A percentile compares a stretch with the other conserved stretches of the same genome.
phyloP scores from a whole-genome alignment of 1,140 invertebrate genomes.

The Brachionus asplanchnoidis region DNA sequence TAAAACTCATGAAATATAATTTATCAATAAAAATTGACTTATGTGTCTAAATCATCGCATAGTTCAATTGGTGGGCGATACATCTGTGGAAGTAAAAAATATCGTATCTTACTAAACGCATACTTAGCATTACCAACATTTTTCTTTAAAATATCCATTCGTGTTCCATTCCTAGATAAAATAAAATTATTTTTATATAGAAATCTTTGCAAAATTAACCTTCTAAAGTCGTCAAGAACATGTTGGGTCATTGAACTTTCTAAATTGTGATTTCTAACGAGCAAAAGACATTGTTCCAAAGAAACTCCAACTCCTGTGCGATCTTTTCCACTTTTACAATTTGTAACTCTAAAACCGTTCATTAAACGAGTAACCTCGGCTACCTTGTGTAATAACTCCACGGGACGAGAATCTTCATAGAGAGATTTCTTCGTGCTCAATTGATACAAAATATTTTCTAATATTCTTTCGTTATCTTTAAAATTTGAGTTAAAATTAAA shows the following conservation, averaged over 20 bases:
- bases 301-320: slow-evolving; percentile 26
- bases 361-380: background rate
- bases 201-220: background rate
- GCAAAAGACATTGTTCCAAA: slow-evolving; percentile 14
- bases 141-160: slow-evolving; percentile 29
- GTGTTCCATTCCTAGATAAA: slow-evolving; percentile 17
- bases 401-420: background rate
- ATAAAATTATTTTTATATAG: background rate
- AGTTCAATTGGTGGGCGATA: slow-evolving; percentile 26
- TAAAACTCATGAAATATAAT: background rate
- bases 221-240: slow-evolving; percentile 38
- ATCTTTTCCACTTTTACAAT: slow-evolving; percentile 41
- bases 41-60: slow-evolving; percentile 37
- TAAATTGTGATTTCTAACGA: slow-evolving; percentile 26
- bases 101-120: slow-evolving; percentile 29
- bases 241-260: background rate
- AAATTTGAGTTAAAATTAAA: no score
- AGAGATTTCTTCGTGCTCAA: slow-evolving; percentile 15
- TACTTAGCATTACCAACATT: slow-evolving; percentile 32
- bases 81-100: slow-evolving; percentile 26
- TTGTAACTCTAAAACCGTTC: slow-evolving; percentile 36
- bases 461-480: background rate
- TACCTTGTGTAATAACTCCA: slow-evolving; percentile 20
- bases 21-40: background rate
- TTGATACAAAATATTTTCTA: slow-evolving; percentile 3